Evolutionary conservation across 2,888 invertebrate species (phyloP), one percentile per base, ranked within the genome.

Genomic region (Stenchaetothrips biformis): DNA sequence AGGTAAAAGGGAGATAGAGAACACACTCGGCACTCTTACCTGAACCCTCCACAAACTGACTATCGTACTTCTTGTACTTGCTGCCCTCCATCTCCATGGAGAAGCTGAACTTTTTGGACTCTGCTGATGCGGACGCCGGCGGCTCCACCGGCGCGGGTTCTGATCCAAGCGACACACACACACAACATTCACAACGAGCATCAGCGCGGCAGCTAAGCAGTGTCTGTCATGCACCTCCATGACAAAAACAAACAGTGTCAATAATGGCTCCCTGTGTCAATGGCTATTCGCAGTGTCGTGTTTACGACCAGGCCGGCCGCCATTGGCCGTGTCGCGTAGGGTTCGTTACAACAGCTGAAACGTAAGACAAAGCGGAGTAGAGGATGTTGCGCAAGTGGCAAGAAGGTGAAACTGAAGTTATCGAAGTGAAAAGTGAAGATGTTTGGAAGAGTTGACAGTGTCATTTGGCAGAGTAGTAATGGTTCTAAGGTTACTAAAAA

Each of bases 51-150:
- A 85, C 84, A 85, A 93, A 94, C 87, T 95, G 94, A 80, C 90
- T 89, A 79, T 91, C 93, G 85, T 95, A 95, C 83, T 93, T 93
- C 83, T 92, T 89, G 80, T 92, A 92, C 86, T 93, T 93, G 85
- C 91, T 90, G 85, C 90, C 90, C 83, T 90, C 91, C 83, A 95
- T 89, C 86, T 91, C 92, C 88, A 95, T 90, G 27, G 84, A 82
- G 81, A 85, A 85, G 16, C 81, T 82, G 16, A 80, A 79, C 85
- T 82, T 86, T 84, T 82, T 85, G 86, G 79, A 79, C 78, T 67
- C 80, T 77, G 79, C 80, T 77, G 79, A 81, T 27, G 79, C 80
- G 62, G 81, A 79, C 0, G 82, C 81, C 48, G 89, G 89, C 67
- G 88, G 88, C 78, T 85, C 88, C 79, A 88, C 86, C 77, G 90